phyloP scores from a whole-genome alignment of 2,113 vertebrate species.

The Microtus pennsylvanicus region DNA sequence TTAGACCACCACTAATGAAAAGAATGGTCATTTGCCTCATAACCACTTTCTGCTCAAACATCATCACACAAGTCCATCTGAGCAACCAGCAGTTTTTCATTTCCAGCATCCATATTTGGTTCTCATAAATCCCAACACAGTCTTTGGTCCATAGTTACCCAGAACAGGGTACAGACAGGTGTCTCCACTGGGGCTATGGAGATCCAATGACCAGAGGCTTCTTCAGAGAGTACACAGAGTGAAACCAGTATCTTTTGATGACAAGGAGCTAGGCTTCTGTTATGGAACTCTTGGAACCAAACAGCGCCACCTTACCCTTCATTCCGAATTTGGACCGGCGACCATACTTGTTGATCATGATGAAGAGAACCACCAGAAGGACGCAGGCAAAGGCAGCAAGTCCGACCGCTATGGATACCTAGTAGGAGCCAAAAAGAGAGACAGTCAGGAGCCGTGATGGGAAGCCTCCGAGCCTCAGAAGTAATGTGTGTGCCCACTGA shows the following conservation, averaged over 20 bases:
- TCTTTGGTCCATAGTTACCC: not conserved
- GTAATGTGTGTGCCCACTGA: rapidly evolving
- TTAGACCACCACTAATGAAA: not conserved
- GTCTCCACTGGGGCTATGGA: not conserved
- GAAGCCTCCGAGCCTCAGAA: rapidly evolving
- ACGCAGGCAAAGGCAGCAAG: conserved; percentile 97
- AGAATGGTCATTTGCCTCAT: not conserved
- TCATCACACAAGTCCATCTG: rapidly evolving
- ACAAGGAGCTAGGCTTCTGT: not conserved
- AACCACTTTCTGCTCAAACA: not conserved
- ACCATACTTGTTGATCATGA: conserved; percentile 99
- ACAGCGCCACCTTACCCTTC: conserved; percentile 92
- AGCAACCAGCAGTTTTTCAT: not conserved
- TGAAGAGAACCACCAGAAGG: conserved; percentile 95
- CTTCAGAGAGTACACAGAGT: not conserved
- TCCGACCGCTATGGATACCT: conserved; percentile 98
- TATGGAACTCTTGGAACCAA: not conserved
- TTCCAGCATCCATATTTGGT: not conserved
- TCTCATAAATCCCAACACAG: not conserved
- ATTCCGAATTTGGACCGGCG: conserved; percentile 98
- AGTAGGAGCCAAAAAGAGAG: conserved; percentile 48
- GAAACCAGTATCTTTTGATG: conserved; percentile 66
- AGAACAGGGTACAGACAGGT: not conserved
- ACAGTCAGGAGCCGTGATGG: not conserved
- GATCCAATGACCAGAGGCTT: too few relatives aligned